Conservation (phyloP, 2,888 invertebrate species). For the Oligia fasciuncula region DNA sequence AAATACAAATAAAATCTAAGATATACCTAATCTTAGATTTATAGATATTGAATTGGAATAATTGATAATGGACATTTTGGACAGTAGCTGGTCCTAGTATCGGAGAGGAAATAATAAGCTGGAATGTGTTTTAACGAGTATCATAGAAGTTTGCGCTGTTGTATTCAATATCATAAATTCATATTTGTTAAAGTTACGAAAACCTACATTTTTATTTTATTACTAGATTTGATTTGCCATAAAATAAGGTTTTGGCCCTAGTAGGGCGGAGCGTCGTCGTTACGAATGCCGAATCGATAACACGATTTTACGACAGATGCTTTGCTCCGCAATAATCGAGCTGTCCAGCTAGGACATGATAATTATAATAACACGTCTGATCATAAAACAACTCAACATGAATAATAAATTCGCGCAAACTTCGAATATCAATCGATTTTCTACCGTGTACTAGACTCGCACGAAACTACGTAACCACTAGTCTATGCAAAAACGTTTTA, state of each 20-base stretch:
- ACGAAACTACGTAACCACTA: conserved; percentile 55
- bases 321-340: not conserved
- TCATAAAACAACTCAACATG: conserved; percentile 34
- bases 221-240: conserved; percentile 27
- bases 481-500: conserved; percentile 42
- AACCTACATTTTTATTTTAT: conserved; percentile 26
- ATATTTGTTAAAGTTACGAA: conserved; percentile 30
- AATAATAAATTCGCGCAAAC: conserved; percentile 42
- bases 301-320: conserved; percentile 15
- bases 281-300: conserved; percentile 30
- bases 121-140: conserved; percentile 30
- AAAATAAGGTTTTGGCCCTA: conserved; percentile 5
- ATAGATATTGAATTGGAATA: conserved; percentile 36
- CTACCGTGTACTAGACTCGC: conserved; percentile 45
- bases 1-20: no score
- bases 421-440: conserved; percentile 37
- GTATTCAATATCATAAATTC: conserved; percentile 20
- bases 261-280: not conserved
- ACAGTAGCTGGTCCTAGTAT: conserved; percentile 20
- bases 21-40: conserved; percentile 1
- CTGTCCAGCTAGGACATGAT: conserved; percentile 9
- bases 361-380: not conserved
- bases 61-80: conserved; percentile 41
- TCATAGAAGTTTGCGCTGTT: conserved; percentile 39
- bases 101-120: conserved; percentile 21